Evolutionary conservation across 2,113 vertebrate species (phyloP).

Genomic region (Campylomormyrus tamandua): DNA sequence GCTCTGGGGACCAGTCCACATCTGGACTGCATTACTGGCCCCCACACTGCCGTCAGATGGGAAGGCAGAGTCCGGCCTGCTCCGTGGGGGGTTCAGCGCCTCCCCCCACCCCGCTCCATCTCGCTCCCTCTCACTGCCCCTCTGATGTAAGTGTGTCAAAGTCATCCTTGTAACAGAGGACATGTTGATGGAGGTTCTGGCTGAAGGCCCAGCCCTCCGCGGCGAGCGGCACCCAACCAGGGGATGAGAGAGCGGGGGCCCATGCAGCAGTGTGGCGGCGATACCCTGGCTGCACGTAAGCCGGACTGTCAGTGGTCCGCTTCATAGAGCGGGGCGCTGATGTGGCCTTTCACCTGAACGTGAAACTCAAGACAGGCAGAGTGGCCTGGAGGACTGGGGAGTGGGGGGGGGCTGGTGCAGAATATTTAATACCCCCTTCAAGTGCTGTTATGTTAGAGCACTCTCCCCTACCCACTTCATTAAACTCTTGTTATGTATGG

Average conservation of each 20-base stretch:
- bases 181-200: neutral
- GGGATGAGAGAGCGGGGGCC: neutral
- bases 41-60: constrained; percentile 34
- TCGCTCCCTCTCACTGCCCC: constrained; percentile 14
- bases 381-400: neutral
- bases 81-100: constrained; percentile 8
- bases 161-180: neutral
- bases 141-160: neutral
- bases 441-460: constrained; percentile 26
- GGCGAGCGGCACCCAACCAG: neutral
- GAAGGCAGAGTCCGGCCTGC: constrained; percentile 28
- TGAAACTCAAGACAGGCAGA: neutral
- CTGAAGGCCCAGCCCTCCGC: neutral
- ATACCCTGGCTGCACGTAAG: constrained; percentile 14
- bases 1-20: constrained; percentile 59
- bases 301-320: neutral
- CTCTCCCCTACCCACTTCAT: constrained; percentile 26
- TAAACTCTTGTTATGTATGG: constrained; percentile 24
- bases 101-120: neutral
- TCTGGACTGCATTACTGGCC: constrained; percentile 61
- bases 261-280: neutral
- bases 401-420: neutral
- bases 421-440: constrained; percentile 26
- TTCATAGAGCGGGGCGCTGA: neutral
- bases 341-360: constrained; percentile 1